Percentiles rank a stretch among this genome's conserved stretches.
Evolutionary conservation across 1,140 invertebrate genomes (phyloP).

Genomic region (Pissodes strobi): DNA sequence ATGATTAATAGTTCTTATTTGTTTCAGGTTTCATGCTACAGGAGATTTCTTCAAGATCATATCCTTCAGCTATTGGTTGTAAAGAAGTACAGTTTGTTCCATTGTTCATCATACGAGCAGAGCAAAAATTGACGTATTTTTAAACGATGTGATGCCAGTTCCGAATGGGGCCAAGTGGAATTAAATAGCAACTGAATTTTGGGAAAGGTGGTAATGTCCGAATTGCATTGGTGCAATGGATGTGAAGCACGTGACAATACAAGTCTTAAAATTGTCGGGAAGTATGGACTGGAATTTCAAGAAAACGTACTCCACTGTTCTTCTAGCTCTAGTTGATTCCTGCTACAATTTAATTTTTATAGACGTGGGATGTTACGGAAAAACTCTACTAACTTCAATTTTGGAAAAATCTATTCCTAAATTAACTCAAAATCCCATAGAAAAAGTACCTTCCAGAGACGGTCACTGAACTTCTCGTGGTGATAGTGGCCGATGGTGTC

Average conservation of each 20-base stretch:
- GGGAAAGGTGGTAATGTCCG: slow-evolving; percentile 46
- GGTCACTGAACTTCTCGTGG: no score
- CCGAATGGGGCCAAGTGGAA: slow-evolving; percentile 41
- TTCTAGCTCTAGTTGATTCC: no score
- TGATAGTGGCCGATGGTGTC: slow-evolving; percentile 10
- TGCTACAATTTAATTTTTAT: no score
- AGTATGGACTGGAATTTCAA: slow-evolving; percentile 2
- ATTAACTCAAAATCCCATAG: not conserved
- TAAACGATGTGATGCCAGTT: slow-evolving; percentile 42
- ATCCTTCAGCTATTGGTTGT: slow-evolving; percentile 46
- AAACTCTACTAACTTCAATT: no score
- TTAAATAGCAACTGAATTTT: no score
- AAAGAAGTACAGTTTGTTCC: no score
- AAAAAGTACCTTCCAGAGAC: not conserved
- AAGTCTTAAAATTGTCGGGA: no score
- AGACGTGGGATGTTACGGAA: no score
- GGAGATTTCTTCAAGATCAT: slow-evolving; percentile 39
- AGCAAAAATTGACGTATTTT: slow-evolving; percentile 40
- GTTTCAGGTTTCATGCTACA: slow-evolving; percentile 34
- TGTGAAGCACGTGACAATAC: slow-evolving; percentile 56
- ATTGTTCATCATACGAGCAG: no score
- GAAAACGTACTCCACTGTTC: no score
- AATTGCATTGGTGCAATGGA: slow-evolving; percentile 57
- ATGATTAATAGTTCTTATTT: no score
- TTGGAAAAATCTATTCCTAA: not conserved